Percentiles rank a stretch among this genome's conserved stretches.
Conservation (phyloP, 2,113 vertebrate species). For the Hucho hucho region DNA sequence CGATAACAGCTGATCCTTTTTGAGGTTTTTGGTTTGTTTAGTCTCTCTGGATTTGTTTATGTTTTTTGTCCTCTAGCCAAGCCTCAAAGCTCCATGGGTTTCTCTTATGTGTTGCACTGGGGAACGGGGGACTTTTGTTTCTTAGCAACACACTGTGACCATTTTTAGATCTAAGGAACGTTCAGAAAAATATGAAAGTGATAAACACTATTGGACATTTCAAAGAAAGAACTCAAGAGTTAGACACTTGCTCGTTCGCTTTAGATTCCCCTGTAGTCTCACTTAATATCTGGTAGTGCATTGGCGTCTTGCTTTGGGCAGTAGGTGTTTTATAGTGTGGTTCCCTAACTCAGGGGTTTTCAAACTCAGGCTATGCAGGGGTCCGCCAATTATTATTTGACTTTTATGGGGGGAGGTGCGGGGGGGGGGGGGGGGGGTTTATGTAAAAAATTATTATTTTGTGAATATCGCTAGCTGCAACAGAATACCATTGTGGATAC, state of each 20-base stretch:
- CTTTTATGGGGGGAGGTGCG: too few species aligned
- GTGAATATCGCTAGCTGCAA: too few species aligned
- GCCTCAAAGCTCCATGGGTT: background rate
- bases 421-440: too few species aligned
- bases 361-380: too few species aligned
- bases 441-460: too few species aligned
- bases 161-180: conserved; percentile 23
- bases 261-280: background rate
- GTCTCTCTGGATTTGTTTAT: background rate
- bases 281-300: background rate
- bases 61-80: background rate
- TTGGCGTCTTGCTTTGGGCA: background rate
- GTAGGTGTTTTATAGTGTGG: too few species aligned
- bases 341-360: too few species aligned
- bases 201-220: background rate
- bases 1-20: conserved; percentile 25
- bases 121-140: background rate
- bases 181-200: background rate
- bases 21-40: background rate
- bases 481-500: too few species aligned
- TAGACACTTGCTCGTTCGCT: background rate
- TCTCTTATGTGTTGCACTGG: background rate
- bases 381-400: too few species aligned
- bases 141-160: background rate
- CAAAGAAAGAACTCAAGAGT: background rate